phyloP scores from a whole-genome alignment of 2,797 vertebrate genomes.

The Ataeniobius toweri region DNA sequence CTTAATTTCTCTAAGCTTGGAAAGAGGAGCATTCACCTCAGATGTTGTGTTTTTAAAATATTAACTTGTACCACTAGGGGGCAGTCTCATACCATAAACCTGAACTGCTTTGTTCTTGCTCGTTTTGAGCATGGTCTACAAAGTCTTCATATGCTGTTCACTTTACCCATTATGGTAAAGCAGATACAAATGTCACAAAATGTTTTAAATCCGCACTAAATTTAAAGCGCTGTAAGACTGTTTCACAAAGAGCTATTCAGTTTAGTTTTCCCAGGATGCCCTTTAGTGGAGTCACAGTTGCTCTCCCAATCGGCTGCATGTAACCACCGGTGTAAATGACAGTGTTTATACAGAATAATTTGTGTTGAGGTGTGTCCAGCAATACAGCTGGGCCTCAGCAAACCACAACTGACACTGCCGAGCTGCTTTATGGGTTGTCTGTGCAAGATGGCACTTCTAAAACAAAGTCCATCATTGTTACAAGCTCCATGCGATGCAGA shows the following conservation, averaged over 20 bases:
- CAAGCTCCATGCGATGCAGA: conserved; percentile 28
- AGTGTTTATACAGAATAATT: conserved; percentile 25
- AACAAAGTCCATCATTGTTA: conserved; percentile 60
- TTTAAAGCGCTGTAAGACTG: not conserved
- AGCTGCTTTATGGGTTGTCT: conserved; percentile 23
- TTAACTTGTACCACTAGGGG: conserved; percentile 54
- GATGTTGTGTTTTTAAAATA: not conserved
- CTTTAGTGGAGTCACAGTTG: conserved; percentile 21
- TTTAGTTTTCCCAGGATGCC: conserved; percentile 18
- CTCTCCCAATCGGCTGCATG: conserved; percentile 13
- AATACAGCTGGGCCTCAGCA: conserved; percentile 30
- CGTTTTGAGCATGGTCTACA: not conserved
- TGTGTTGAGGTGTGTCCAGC: conserved; percentile 53
- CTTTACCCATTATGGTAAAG: not conserved
- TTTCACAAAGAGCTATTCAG: conserved; percentile 15
- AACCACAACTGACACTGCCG: conserved; percentile 57
- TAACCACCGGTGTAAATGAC: conserved; percentile 50
- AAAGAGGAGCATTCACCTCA: not conserved
- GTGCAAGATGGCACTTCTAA: conserved; percentile 16
- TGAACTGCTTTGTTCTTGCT: not conserved
- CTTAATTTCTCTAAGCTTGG: not conserved
- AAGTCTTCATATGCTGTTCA: not conserved
- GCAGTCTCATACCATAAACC: conserved; percentile 48
- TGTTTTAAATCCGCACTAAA: not conserved
- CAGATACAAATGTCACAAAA: not conserved